These are phyloP conservation scores for Hemiprocne comata DNA, from an alignment of 2,113 vertebrate genomes.

Conservation along the genomic window DNA sequence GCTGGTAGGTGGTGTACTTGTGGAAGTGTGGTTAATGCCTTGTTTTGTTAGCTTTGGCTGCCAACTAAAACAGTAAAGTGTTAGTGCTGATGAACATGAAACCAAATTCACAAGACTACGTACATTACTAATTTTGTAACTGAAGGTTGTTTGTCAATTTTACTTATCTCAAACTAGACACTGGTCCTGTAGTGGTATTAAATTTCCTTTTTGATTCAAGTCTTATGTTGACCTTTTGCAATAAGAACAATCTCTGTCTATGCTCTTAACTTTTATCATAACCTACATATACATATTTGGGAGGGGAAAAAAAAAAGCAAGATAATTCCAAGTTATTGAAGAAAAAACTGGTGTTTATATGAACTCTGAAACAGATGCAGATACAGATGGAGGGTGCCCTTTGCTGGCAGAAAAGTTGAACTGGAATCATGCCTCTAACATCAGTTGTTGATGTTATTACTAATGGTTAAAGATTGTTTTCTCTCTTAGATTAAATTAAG, in stretches of 20 bases:
- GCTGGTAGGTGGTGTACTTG: background rate
- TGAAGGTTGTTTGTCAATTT: background rate
- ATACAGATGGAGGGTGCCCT: background rate
- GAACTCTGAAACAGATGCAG: background rate
- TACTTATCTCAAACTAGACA: background rate
- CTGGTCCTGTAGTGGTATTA: background rate
- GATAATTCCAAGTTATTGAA: background rate
- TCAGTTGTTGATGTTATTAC: background rate
- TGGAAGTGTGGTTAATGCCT: background rate
- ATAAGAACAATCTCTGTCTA: background rate
- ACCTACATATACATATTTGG: background rate
- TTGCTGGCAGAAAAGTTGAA: background rate
- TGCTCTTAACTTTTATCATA: background rate
- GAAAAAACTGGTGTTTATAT: background rate
- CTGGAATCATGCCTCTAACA: background rate
- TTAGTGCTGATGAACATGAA: background rate
- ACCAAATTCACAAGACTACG: background rate
- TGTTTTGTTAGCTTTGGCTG: background rate
- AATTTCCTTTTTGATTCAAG: background rate
- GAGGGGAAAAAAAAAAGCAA: background rate
- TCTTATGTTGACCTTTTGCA: accelerated
- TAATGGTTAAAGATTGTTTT: background rate
- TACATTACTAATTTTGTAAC: background rate
- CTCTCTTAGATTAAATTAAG: background rate
- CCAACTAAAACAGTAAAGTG: background rate